Evolutionary conservation across 2,888 invertebrate species (phyloP), one percentile per base, ranked within the genome.

Genomic region (Noctua pronuba): DNA sequence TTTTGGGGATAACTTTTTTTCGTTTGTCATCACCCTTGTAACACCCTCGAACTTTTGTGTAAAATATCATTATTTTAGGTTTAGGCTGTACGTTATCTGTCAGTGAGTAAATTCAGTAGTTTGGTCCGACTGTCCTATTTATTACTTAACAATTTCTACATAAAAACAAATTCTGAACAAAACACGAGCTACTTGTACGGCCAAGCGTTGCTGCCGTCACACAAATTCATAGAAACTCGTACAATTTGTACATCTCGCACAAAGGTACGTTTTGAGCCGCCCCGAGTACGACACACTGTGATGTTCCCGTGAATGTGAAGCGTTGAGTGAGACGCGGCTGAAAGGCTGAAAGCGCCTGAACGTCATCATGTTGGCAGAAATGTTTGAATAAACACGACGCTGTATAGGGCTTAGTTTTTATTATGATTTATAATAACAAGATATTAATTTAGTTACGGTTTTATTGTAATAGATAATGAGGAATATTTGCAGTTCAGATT

Each of bases 301-400:
- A 84, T 65, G 75, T 83, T 46, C 49, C 73, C 46, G 62, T 83
- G 88, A 86, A 86, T 71, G 35, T 72, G n/a, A 49, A 55, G 65
- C 31, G 31, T 44, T 86, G 81, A 86, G 86, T 81, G 73, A 66
- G 65, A 41, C 68, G 21, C 65, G 35, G 62, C 79, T 79, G 79
- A 79, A 76, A 82, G 72, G 68, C 60, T 83, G 41, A 77, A 83
- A 73, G 76, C 69, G 72, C 49, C 64, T 69, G 80, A 88, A 88
- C 86, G 72, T 83, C 86, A 88, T 88, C 79, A 75, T 67, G 70
- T 31, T 24, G 69, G 46, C 28, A 58, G 80, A 83, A 75, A 73
- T 76, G 44, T 77, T 83, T 71, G 65, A 76, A 69, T 66, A 83
- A 80, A 80, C 72, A 75, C 38, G 67, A 41, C 64, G 41, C 46